Base-by-base conservation (phyloP, 2,113 vertebrate genomes). In the Vidua chalybeata region DNA sequence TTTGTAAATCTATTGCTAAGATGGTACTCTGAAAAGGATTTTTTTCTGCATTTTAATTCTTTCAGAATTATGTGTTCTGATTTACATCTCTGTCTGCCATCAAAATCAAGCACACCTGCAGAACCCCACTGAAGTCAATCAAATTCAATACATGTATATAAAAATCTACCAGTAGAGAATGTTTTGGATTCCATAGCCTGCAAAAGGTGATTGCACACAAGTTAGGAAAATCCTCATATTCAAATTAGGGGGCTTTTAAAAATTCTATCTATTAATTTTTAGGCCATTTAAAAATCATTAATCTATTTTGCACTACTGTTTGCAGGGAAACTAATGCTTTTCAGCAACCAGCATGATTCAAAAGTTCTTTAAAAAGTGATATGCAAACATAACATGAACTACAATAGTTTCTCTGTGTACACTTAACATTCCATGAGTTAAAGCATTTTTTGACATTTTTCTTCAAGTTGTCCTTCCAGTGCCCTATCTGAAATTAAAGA, bases 401-500 rank as follows among this genome's bases (percentile, higher is more conserved):
- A 48, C 69, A 71, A 78, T 18, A 62, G 46, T 35, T 76, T 74
- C 20, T 90, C 21, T 39, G 35, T 31, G 37, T 58, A 83, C 33
- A 64, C 26, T 56, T 76, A 91, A 37, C 5, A 92, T 86, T 90
- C 91, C 84, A 63, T 52, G 35, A 94, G 73, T 54, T 81, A 91
- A 96, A 84, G 4, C 2, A n/a, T 77, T 87, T 94, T 94, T 84
- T 20, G 3, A 62, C 39, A 45, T 41, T 86, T 94, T 75, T 78
- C 46, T 88, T 96, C 91, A 91, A 72, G 33, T 30, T 82, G 67
- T 46, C n/a, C 48, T 94, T 96, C 75, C 83, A 54, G 54, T 71
- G 30, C 76, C 56, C 62, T 91, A 90, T 80, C 52, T 83, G 63
- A 97, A 97, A 95, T 93, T 88, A 95, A 96, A 90, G 64, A 85